Evolutionary conservation across 2,113 vertebrate species (phyloP).

Genomic region (Falcunculus frontatus): DNA sequence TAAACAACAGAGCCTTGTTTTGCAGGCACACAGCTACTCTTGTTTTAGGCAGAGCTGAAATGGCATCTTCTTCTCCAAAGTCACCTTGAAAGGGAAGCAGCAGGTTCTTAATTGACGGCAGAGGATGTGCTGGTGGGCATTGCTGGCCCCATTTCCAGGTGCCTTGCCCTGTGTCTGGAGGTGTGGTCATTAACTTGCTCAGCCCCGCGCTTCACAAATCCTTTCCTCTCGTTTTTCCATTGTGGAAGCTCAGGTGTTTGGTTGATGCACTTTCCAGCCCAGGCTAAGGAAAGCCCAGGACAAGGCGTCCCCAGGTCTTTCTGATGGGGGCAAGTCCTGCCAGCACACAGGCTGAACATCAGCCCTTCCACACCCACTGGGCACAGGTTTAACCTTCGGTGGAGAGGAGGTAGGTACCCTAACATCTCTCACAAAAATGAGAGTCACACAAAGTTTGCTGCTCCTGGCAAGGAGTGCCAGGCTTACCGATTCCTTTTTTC

Average conservation of each 20-base stretch:
- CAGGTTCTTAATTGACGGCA: neutral
- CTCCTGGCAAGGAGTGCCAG: neutral
- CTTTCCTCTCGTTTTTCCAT: neutral
- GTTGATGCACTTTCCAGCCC: neutral
- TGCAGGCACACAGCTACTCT: neutral
- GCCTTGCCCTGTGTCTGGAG: neutral
- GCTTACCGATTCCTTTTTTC: neutral
- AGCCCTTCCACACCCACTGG: neutral
- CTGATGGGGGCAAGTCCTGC: neutral
- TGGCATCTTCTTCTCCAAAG: neutral
- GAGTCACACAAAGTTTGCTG: neutral
- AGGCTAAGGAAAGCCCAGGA: neutral
- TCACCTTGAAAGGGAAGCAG: neutral
- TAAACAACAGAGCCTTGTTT: conserved; percentile 2
- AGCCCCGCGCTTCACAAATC: neutral
- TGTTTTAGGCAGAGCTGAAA: neutral
- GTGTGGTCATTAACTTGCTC: rapidly evolving
- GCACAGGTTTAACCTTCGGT: rapidly evolving
- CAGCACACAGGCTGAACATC: rapidly evolving
- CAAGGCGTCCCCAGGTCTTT: rapidly evolving
- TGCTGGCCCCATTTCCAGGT: neutral
- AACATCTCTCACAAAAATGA: neutral
- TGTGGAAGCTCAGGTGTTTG: rapidly evolving
- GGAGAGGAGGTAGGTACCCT: neutral
- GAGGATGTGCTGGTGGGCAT: neutral